Evolutionary conservation across 2,888 invertebrate genomes (phyloP).

Genomic region (Hydraecia micacea): DNA sequence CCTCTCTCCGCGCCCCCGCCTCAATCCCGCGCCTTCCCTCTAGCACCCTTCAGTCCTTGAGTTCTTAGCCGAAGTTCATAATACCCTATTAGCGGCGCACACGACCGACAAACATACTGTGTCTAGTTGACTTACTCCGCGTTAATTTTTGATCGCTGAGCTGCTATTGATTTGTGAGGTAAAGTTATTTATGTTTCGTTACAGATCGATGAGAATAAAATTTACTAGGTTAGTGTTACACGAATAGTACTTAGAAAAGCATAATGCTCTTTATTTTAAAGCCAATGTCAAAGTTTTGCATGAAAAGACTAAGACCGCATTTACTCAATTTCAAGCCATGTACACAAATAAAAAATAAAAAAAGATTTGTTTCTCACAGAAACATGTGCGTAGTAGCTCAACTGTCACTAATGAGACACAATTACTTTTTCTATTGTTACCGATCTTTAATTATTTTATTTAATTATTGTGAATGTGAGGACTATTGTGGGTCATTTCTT

Average conservation of each 20-base stretch:
- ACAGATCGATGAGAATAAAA: not conserved
- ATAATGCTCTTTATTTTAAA: not conserved
- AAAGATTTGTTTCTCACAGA: not conserved
- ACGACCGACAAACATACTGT: conserved; percentile 79
- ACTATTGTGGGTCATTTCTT: no score
- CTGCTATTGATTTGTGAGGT: conserved; percentile 44
- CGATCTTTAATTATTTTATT: no score
- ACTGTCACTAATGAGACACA: no score
- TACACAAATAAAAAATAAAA: not conserved
- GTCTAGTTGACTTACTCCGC: conserved; percentile 73
- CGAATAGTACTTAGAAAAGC: not conserved
- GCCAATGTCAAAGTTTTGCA: not conserved
- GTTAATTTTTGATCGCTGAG: conserved; percentile 58
- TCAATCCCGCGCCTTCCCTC: conserved; percentile 64
- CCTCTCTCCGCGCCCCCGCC: conserved; percentile 55
- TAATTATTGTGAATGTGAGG: no score
- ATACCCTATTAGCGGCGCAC: conserved; percentile 88
- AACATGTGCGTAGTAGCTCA: not conserved
- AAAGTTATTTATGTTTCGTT: not conserved
- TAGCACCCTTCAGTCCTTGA: conserved; percentile 79
- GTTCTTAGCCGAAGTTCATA: conserved; percentile 87
- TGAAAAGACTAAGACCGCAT: no score
- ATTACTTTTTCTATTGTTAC: no score
- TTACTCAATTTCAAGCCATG: not conserved
- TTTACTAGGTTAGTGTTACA: not conserved